These are phyloP conservation scores for Drosophila limbata DNA, from an alignment of 2,888 invertebrate species.

Conservation along the genomic window DNA sequence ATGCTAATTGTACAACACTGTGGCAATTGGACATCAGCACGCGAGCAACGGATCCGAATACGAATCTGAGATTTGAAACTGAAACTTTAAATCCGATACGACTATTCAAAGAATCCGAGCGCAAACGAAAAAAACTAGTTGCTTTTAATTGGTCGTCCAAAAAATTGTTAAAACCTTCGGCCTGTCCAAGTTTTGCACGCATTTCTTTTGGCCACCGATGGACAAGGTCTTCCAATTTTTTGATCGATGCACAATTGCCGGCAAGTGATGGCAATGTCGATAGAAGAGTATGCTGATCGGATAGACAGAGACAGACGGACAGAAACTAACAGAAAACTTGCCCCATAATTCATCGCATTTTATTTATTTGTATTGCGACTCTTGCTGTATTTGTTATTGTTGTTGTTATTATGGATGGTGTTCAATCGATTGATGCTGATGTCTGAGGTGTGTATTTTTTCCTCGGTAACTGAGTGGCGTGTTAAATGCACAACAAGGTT, in stretches of 20 bases:
- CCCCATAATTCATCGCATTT: conserved; percentile 78
- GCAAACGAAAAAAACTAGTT: conserved; percentile 10
- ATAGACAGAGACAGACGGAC: conserved; percentile 1
- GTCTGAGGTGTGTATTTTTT: conserved; percentile 54
- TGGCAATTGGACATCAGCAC: conserved; percentile 64
- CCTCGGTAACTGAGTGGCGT: conserved; percentile 55
- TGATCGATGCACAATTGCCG: conserved; percentile 82
- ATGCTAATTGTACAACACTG: conserved; percentile 72
- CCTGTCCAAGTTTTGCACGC: conserved; percentile 58
- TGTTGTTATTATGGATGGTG: conserved; percentile 12
- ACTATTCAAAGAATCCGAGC: neutral
- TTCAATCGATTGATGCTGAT: conserved; percentile 30
- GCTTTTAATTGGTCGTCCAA: conserved; percentile 39
- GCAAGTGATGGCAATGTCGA: conserved; percentile 68
- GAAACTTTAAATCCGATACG: neutral
- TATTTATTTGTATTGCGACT: conserved; percentile 55
- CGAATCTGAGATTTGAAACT: conserved; percentile 4
- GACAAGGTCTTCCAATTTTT: conserved; percentile 61
- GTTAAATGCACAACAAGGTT: conserved; percentile 80
- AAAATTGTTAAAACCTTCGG: conserved; percentile 52
- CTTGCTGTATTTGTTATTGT: conserved; percentile 42
- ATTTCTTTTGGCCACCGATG: conserved; percentile 64
- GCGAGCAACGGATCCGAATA: conserved; percentile 50
- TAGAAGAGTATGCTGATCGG: conserved; percentile 48
- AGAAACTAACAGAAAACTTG: conserved; percentile 63